Conservation (phyloP, 2,797 vertebrate species). For the Simalia tracyae region DNA sequence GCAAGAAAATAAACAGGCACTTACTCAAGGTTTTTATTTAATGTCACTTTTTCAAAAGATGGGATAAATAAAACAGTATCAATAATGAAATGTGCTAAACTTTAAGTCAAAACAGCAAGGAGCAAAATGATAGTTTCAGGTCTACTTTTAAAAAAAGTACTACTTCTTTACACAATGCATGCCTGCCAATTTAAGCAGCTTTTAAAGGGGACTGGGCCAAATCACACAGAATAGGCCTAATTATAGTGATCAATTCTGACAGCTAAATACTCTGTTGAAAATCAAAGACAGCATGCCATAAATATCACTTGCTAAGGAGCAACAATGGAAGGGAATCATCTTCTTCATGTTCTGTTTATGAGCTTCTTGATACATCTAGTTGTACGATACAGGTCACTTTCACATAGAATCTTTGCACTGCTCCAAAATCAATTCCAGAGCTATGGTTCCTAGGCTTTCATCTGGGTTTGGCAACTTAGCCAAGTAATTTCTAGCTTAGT, state of each 20-base stretch:
- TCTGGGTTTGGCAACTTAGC: neutral
- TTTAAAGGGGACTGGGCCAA: neutral
- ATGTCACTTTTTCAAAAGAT: conserved; percentile 18
- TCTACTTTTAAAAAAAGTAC: neutral
- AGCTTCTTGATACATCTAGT: neutral
- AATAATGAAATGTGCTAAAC: neutral
- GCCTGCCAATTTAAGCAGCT: neutral
- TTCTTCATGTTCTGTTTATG: neutral
- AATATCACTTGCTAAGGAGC: neutral
- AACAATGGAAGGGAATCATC: neutral
- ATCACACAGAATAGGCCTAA: neutral
- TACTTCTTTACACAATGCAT: neutral
- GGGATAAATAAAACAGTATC: neutral
- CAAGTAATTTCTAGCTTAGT: neutral
- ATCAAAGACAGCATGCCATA: neutral
- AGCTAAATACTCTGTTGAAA: neutral
- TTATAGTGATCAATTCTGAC: neutral
- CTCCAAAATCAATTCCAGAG: too few species aligned
- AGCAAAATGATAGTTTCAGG: neutral
- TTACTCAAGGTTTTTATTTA: neutral
- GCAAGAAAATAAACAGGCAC: conserved; percentile 49
- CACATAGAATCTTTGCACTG: neutral
- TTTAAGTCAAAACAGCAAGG: neutral
- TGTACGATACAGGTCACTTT: neutral
- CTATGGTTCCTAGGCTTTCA: neutral